Evolutionary conservation across 1,140 invertebrate species (phyloP), one percentile per base, ranked within the genome.

Genomic region (Asbolus verrucosus): DNA sequence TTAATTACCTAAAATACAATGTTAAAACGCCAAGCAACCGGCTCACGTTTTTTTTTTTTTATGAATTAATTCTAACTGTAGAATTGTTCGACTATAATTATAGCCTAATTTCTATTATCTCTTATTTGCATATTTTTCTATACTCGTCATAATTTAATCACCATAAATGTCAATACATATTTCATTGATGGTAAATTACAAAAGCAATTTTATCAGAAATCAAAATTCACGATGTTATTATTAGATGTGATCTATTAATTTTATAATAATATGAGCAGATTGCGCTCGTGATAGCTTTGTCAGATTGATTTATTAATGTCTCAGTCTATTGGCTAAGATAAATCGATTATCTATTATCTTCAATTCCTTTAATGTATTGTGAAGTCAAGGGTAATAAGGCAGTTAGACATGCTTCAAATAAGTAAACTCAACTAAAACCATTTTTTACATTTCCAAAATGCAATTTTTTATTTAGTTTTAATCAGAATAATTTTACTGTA

Each of bases 121-220:
- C 27, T 54, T 27, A 54, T 54, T 54, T 54, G 27, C 46, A 54
- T 54, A 54, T 54, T 54, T 54, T 54, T 54, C 46, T 27, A 54
- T 54, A 13, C 27, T 54, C 46, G 46, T 54, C 18, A 27, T 54
- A 54, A 54, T 54, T 54, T 54, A 54, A 27, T 54, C 24, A 54
- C 21, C 24, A 54, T 54, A 54, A 54, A 54, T 54, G 46, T 54
- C 46, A 54, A 8, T 54, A 21, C 21, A 54, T 14, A 54, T 30
- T 54, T 11, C 14, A 13, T 54, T 54, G 19, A n/a, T 13, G 21
- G 19, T 54, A 54, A 54, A 54, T 54, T 54, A 54, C 46, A 13
- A n/a, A 2, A 54, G 21, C 9, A 24, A 27, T 54, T 50, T 54
- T 27, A 50, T 24, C 43, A n/a, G 43, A 50, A 50, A 50, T 21